These are phyloP conservation scores for Mungos mungo DNA, from an alignment of 2,113 vertebrate genomes.

Conservation along the genomic window DNA sequence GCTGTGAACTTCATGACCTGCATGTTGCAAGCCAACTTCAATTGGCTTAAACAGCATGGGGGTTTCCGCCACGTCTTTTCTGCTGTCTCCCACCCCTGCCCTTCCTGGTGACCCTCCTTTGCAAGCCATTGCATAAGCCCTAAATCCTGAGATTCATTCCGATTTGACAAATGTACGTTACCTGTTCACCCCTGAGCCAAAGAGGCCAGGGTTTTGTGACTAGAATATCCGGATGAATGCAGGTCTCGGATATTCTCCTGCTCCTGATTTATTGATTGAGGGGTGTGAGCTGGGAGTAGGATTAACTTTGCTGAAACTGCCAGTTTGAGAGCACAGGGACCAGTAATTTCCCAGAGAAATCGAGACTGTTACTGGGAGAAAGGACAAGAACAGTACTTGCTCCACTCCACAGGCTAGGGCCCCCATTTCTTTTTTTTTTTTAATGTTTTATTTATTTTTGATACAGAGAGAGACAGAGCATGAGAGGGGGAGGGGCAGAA, in stretches of 20 bases:
- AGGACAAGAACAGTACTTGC: background rate
- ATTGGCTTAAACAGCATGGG: background rate
- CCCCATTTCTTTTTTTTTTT: background rate
- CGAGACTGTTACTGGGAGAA: background rate
- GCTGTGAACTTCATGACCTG: background rate
- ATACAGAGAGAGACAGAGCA: too few relatives aligned
- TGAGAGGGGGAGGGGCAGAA: too few relatives aligned
- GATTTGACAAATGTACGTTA: background rate
- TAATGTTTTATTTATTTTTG: too few relatives aligned
- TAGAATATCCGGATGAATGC: background rate
- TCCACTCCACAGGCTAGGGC: background rate
- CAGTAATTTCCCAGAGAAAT: background rate
- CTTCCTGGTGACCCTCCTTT: background rate
- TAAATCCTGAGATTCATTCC: background rate
- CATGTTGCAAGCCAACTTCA: background rate
- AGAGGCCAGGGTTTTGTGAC: background rate
- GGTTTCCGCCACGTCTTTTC: background rate
- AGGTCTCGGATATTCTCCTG: background rate
- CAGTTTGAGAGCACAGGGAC: background rate
- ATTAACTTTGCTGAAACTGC: background rate
- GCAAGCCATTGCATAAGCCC: background rate
- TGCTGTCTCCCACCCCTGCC: too few relatives aligned
- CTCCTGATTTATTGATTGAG: background rate
- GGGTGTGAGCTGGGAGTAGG: fast-evolving
- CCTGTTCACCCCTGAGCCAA: background rate